These are phyloP conservation scores for Phrynocephalus vlangalii DNA, from an alignment of 2,797 vertebrate species.

Conservation along the genomic window DNA sequence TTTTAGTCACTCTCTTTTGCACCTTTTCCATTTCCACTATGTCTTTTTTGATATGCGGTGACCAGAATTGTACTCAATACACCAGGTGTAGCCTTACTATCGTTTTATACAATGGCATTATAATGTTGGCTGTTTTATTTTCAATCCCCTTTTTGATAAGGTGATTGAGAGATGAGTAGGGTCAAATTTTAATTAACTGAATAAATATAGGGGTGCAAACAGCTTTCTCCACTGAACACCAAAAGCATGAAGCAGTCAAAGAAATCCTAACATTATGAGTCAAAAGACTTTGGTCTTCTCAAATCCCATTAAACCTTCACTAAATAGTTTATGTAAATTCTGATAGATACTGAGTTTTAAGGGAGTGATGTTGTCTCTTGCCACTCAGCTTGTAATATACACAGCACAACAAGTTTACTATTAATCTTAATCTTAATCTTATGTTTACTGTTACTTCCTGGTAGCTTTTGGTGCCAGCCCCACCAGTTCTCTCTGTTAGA, in stretches of 20 bases:
- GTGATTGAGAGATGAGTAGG: too few species aligned
- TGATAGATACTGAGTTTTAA: neutral
- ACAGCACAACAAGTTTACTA: neutral
- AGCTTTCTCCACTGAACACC: neutral
- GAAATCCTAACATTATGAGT: neutral
- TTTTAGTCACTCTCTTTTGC: too few species aligned
- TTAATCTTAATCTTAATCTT: neutral
- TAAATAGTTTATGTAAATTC: neutral
- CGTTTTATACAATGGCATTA: too few species aligned
- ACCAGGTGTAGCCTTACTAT: too few species aligned
- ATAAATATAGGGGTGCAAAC: neutral
- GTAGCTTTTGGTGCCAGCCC: neutral
- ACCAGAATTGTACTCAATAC: too few species aligned
- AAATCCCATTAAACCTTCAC: neutral
- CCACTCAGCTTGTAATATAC: neutral
- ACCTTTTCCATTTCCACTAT: too few species aligned
- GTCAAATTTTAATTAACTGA: too few species aligned
- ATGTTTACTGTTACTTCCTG: neutral
- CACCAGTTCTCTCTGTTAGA: neutral
- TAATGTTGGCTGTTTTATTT: too few species aligned
- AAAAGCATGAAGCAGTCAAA: neutral
- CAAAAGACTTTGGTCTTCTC: neutral
- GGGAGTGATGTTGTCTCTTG: neutral
- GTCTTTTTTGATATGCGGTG: too few species aligned
- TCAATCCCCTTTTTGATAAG: too few species aligned